Evolutionary conservation across 2,113 vertebrate genomes (phyloP), one percentile per base, ranked within the genome.

Genomic region (Periophthalmodon schlosseri): DNA sequence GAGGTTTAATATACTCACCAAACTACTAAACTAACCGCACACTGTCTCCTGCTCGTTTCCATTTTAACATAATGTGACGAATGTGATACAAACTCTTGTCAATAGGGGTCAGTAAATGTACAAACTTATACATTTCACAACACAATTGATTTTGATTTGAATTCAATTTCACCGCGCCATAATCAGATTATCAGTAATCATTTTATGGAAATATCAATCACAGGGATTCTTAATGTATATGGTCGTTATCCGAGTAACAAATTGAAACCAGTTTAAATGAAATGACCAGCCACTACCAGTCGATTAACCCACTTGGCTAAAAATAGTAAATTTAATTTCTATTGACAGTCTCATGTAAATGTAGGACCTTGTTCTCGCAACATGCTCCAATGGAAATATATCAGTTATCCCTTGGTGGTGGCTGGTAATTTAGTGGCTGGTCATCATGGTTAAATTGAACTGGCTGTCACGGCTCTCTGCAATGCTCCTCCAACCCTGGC

Each of bases 1-100:
- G 87, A 79, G 85, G 83, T 84, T 90, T 89, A 80, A 89, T 89
- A 86, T 87, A 86, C 81, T 88, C 85, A 63, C 67, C 76, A 88
- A 89, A 88, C 85, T 83, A 74, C 78, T 52, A 78, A 84, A 75
- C 36, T 39, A 39, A 39, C 36, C 4, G 72, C 47, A n/a, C 66
- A 81, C 73, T 5, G 67, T 85, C 80, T 70, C 69, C 64, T 52
- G 74, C 50, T 70, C 49, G 61, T 54, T 74, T 67, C 80, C 14
- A 60, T 23, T 15, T 15, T 60, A 24, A 60, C 23, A 16, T 15
- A 15, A 28, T 28, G 57, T 28, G 23, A 60, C 23, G 0, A 24
- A 80, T 77, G 76, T 73, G 58, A 74, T 56, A 74, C n/a, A 39
- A 72, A 76, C 49, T 16, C 9, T 68, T 71, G 61, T 69, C 70